Base-by-base conservation (phyloP, 2,888 invertebrate species). In the Leucoptera coffeella region DNA sequence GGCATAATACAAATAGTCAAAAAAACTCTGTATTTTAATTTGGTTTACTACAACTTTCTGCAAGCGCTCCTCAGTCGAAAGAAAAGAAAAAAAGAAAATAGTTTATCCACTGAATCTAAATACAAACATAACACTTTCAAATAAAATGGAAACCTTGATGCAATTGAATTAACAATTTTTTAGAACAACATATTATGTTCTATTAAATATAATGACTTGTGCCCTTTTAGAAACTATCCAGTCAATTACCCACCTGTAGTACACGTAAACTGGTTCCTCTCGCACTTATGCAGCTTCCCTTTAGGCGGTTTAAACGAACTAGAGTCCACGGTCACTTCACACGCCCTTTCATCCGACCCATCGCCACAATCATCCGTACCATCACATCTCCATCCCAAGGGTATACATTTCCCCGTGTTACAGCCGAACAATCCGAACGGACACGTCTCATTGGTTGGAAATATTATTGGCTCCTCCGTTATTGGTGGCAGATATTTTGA, bases 381-480 rank as follows among this genome's bases (percentile, higher is more conserved):
- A 53, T 91, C 90, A 56, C 92, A 93, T 20, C 78, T 76, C 78
- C 85, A 86, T 11, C 81, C 77, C 39, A 71, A 69, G 23, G 85
- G 84, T 30, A 89, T 81, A 40, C 89, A 89, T 22, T 67, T 7
- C 6, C 6, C 9, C 67, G 27, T 73, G 62, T n/a, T 62, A 41
- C 88, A 88, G 37, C 73, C 75, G 45, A 84, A 87, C 85, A 85
- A 86, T 83, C 84, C 86, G 34, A 82, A 79, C 24, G 77, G 73
- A 39, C 86, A 86, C 0, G 73, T 56, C 4, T 43, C 42, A n/a
- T n/a, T n/a, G 33, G 41, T 33, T 28, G 52, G 41, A 50, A 58
- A 58, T 24, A 38, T 42, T 1, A 36, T 25, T 0, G 44, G 39
- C 7, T 33, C 33, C 3, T 40, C 38, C 3, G 35, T 33, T 12